phyloP scores from a whole-genome alignment of 2,113 vertebrate species.

The Dolichallabes microphthalmus region DNA sequence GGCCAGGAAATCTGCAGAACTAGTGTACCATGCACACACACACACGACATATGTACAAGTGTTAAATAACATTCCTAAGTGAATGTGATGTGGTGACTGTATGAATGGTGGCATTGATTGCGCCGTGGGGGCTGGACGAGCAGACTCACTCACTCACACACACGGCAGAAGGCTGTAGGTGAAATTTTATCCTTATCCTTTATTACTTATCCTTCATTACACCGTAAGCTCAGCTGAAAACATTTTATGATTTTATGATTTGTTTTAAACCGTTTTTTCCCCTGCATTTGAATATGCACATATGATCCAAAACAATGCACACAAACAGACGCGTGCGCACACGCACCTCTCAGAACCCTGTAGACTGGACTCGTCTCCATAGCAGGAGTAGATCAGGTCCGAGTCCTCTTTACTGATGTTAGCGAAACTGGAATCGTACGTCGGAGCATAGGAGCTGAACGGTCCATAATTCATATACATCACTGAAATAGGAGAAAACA shows the following conservation, averaged over 20 bases:
- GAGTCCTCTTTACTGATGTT: constrained; percentile 96
- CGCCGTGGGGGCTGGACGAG: background rate
- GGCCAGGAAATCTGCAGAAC: constrained; percentile 83
- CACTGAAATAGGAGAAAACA: constrained; percentile 69
- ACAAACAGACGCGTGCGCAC: no score
- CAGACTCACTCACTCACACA: background rate
- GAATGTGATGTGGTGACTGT: constrained; percentile 11
- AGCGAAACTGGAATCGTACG: constrained; percentile 93
- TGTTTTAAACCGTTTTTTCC: background rate
- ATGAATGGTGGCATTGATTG: constrained; percentile 26
- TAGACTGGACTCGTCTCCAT: constrained; percentile 84
- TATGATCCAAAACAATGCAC: background rate
- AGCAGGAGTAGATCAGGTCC: constrained; percentile 87
- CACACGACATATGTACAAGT: constrained; percentile 28
- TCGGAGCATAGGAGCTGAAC: constrained; percentile 90
- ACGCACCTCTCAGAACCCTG: constrained; percentile 86
- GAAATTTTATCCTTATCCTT: background rate
- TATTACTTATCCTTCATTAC: background rate
- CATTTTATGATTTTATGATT: background rate
- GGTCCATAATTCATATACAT: constrained; percentile 93
- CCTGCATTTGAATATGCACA: background rate
- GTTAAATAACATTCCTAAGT: constrained; percentile 10
- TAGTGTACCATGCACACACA: constrained; percentile 54
- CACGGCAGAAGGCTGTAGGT: background rate
- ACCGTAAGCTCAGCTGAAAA: background rate